Evolutionary conservation across 2,797 vertebrate genomes (phyloP).

Genomic region (Nannoperca obscura): DNA sequence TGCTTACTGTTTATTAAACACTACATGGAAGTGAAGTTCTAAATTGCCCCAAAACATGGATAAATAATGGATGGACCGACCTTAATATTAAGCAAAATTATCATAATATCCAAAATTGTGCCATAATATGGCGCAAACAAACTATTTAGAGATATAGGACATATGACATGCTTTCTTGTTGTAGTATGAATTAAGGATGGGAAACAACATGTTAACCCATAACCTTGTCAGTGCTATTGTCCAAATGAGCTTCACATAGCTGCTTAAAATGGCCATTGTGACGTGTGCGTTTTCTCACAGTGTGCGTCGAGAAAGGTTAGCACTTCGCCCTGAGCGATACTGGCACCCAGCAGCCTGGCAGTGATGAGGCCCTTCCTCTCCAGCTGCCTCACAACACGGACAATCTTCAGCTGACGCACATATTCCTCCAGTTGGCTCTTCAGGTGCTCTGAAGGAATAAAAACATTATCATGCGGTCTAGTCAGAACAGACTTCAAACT

Average conservation of each 20-base stretch:
- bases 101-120: neutral
- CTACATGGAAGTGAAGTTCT: neutral
- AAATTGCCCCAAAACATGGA: neutral
- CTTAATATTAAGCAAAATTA: neutral
- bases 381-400: conserved; percentile 91
- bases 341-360: conserved; percentile 93
- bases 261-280: neutral
- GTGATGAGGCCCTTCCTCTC: conserved; percentile 96
- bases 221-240: neutral
- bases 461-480: neutral
- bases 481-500: neutral
- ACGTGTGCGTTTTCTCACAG: conserved; percentile 86
- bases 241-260: neutral
- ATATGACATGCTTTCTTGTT: neutral
- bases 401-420: conserved; percentile 89
- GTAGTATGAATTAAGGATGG: neutral
- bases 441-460: conserved; percentile 86
- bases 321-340: conserved; percentile 90
- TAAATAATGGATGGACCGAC: neutral
- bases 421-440: conserved; percentile 88
- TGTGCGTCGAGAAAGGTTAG: conserved; percentile 98
- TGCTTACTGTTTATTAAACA: neutral
- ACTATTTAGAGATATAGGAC: neutral
- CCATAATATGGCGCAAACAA: neutral
- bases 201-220: neutral